Percentiles rank a stretch among this genome's conserved stretches.
These are phyloP conservation scores for Mugil cephalus DNA, from an alignment of 2,113 vertebrate species.

Conservation along the genomic window DNA sequence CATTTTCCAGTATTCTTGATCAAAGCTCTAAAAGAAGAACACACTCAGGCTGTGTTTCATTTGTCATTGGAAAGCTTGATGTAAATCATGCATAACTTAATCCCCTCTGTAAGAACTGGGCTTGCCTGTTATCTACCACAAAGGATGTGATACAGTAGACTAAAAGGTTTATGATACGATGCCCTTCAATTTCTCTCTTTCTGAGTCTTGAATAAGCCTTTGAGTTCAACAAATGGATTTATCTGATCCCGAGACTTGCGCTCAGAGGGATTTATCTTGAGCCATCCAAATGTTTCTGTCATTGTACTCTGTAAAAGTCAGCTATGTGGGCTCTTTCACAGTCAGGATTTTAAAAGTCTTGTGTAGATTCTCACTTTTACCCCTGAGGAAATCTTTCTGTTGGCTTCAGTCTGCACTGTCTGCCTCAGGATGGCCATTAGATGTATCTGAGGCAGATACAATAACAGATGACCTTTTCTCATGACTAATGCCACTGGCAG, in stretches of 20 bases:
- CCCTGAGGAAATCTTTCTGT: background rate
- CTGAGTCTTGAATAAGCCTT: too few species aligned
- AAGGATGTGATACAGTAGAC: background rate
- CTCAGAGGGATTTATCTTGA: background rate
- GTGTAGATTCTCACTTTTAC: conserved; percentile 4
- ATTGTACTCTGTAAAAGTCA: background rate
- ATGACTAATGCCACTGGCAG: conserved; percentile 1
- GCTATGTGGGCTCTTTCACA: background rate
- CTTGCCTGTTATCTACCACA: background rate
- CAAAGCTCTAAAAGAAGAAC: background rate
- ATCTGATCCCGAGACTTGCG: background rate
- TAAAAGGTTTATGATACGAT: background rate
- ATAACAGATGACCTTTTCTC: conserved; percentile 36
- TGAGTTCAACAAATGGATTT: background rate
- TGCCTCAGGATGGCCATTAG: conserved; percentile 13
- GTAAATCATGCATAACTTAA: background rate
- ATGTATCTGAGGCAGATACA: conserved; percentile 15
- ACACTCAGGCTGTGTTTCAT: background rate
- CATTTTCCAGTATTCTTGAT: conserved; percentile 1
- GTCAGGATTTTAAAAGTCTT: conserved; percentile 1
- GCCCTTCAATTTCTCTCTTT: background rate
- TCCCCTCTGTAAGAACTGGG: background rate
- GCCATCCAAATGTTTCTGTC: background rate
- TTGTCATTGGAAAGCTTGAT: background rate
- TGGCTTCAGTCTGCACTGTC: background rate